phyloP scores from a whole-genome alignment of 2,888 invertebrate genomes.

The Bombyx huttoni region DNA sequence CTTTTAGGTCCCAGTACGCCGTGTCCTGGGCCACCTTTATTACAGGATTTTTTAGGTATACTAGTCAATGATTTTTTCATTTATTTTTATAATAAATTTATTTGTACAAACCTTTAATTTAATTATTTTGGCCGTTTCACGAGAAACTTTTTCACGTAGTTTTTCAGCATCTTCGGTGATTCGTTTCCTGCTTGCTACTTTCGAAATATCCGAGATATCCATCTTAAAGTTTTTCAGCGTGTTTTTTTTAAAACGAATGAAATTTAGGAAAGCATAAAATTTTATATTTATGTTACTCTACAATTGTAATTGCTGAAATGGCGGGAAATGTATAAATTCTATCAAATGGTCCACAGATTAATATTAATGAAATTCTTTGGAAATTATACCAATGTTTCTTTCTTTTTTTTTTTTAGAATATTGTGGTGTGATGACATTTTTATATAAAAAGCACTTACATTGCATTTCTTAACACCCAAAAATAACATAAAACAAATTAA shows the following conservation, averaged over 20 bases:
- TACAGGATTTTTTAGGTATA: neutral
- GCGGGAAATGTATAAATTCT: too few relatives aligned
- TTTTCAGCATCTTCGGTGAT: slow-evolving; percentile 40
- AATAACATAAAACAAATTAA: too few relatives aligned
- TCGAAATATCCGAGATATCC: slow-evolving; percentile 20
- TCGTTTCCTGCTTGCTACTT: slow-evolving; percentile 38
- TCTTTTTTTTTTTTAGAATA: too few relatives aligned
- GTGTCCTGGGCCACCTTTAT: slow-evolving; percentile 55
- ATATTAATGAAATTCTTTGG: too few relatives aligned
- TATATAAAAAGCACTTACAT: too few relatives aligned
- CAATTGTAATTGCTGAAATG: too few relatives aligned
- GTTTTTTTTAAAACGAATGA: neutral
- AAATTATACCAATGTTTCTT: too few relatives aligned
- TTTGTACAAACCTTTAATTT: slow-evolving; percentile 37
- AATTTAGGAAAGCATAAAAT: too few relatives aligned
- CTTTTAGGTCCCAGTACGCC: slow-evolving; percentile 51
- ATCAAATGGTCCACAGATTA: too few relatives aligned
- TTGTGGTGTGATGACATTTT: too few relatives aligned
- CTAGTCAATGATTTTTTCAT: neutral
- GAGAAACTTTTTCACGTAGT: slow-evolving; percentile 42
- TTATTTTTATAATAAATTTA: neutral
- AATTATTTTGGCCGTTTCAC: slow-evolving; percentile 45
- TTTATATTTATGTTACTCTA: too few relatives aligned
- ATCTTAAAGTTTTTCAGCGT: slow-evolving; percentile 5
- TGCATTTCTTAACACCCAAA: too few relatives aligned